Base-by-base conservation (phyloP, 2,797 vertebrate genomes). In the Denticeps clupeoides region DNA sequence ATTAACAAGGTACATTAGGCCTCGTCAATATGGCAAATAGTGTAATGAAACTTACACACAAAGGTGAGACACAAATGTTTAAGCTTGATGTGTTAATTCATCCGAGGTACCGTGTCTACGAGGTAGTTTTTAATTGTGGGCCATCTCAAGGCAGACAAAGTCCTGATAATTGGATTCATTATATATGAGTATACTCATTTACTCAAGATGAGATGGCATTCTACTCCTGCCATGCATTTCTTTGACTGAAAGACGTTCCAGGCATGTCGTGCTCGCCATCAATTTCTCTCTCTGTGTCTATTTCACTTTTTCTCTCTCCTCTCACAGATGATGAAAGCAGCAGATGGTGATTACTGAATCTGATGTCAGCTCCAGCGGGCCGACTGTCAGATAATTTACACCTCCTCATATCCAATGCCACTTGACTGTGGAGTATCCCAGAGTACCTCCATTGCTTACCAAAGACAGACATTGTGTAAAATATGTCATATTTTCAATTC, bases 371-470 rank as follows among this genome's bases (percentile, higher is more conserved):
- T 78, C 72, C 72, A 63, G 74, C 55, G 75, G 80, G 72, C 80
- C 73, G 67, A 68, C 79, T 75, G 76, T 81, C 77, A 82, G 77
- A 80, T 82, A 75, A 77, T 83, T 85, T 78, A 81, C 80, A 82
- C 79, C 75, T 82, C 70, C 65, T 64, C 64, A 69, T 55, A 63
- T 71, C 71, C 59, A 58, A 62, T 53, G 47, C 68, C 69, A 63
- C 69, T 75, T 66, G 61, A 70, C 75, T 73, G 69, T 60, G 64
- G 67, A 67, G 69, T 43, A 55, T 64, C 59, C 55, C 55, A 67
- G 51, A 37, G 66, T 46, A 75, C 75, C 73, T 45, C 62, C 69
- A 63, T 59, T 70, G 64, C 71, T 60, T 74, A 74, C 65, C 75
- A 70, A 63, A 47, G 38, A 70, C 60, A 64, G 71, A 62, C 72